Percentiles rank a stretch among this genome's conserved stretches.
Evolutionary conservation across 2,113 vertebrate genomes (phyloP).

Genomic region (Apodemus sylvaticus): DNA sequence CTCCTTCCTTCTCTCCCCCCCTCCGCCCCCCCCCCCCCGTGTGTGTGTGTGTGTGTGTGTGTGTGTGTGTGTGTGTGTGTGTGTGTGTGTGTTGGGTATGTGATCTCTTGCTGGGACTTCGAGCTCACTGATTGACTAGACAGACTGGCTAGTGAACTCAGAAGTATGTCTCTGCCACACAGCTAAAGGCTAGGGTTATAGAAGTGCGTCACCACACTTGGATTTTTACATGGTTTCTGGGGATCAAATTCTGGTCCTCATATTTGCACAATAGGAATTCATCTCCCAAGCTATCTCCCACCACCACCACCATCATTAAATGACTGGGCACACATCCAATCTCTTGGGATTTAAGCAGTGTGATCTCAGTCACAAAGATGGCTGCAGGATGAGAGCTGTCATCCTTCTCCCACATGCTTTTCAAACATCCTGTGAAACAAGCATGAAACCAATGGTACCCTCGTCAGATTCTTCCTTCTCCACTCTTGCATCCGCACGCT

Average conservation of each 20-base stretch:
- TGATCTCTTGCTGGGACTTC: neutral
- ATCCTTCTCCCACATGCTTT: no score
- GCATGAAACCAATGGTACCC: no score
- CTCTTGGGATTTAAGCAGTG: neutral
- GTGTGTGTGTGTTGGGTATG: neutral
- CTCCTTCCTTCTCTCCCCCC: no score
- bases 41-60: neutral
- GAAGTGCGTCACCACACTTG: neutral
- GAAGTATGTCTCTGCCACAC: neutral
- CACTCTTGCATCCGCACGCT: no score
- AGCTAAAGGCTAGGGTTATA: neutral
- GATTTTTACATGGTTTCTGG: neutral
- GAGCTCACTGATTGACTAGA: neutral
- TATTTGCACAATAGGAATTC: neutral
- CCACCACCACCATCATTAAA: neutral
- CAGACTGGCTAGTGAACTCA: neutral
- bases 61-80: neutral
- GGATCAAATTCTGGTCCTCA: neutral
- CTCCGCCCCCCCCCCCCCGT: no score
- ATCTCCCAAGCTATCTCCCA: neutral
- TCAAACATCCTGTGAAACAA: no score
- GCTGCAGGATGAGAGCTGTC: no score
- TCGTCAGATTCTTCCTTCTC: no score
- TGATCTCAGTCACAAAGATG: neutral
- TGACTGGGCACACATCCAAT: neutral